Conservation (phyloP, 2,888 invertebrate species). For the Eumacrocentrus americanus region DNA sequence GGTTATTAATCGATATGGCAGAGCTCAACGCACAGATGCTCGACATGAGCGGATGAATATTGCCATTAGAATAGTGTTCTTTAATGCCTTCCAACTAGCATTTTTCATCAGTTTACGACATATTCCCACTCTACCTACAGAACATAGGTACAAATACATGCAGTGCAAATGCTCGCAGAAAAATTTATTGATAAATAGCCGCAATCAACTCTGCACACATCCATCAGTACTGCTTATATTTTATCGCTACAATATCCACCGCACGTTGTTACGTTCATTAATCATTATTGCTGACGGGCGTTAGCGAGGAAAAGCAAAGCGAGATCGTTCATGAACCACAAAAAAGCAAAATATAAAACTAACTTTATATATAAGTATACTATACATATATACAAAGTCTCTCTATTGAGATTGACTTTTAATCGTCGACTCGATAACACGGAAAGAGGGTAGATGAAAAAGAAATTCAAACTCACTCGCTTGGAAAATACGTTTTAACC, state of each 20-base stretch:
- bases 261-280: constrained; percentile 29
- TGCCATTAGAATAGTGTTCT: background rate
- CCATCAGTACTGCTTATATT: constrained; percentile 28
- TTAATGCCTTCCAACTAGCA: background rate
- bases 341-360: constrained; percentile 1
- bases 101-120: background rate
- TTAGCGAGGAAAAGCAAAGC: background rate
- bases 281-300: constrained; percentile 32
- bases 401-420: constrained; percentile 18
- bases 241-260: constrained; percentile 31
- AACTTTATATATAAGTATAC: no score
- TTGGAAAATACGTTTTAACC: constrained; percentile 12
- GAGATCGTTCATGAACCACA: background rate
- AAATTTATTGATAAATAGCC: constrained; percentile 34
- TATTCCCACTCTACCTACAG: background rate
- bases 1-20: constrained; percentile 31
- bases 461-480: constrained; percentile 2
- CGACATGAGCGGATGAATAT: constrained; percentile 15
- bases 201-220: constrained; percentile 36
- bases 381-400: background rate
- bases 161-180: constrained; percentile 14
- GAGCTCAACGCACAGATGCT: constrained; percentile 26
- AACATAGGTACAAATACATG: background rate
- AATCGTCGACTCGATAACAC: constrained; percentile 18
- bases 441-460: background rate